Conservation (phyloP, 1,140 invertebrate species). For the Drosophila carrolli region DNA sequence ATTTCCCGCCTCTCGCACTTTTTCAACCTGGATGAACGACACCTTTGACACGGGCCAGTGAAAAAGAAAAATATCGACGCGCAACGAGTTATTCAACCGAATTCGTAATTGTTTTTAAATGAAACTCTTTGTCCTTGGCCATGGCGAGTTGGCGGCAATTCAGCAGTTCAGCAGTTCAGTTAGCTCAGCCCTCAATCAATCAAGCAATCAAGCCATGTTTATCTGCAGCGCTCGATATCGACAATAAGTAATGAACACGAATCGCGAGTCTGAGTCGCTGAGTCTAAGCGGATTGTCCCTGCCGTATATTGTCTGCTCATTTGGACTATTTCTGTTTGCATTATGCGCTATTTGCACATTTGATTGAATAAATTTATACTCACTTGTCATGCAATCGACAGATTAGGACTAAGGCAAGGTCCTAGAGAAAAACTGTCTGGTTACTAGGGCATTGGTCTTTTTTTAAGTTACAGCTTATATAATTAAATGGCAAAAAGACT, state of each 20-base stretch:
- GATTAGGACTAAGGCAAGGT: slow-evolving; percentile 53
- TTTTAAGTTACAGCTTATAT: background rate
- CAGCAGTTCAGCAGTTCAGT: slow-evolving; percentile 49
- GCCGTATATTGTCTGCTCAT: slow-evolving; percentile 40
- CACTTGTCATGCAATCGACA: slow-evolving; percentile 73
- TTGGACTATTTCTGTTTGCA: slow-evolving; percentile 49
- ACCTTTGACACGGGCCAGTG: slow-evolving; percentile 67
- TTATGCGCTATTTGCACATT: slow-evolving; percentile 54
- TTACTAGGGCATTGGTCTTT: background rate
- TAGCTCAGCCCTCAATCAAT: slow-evolving; percentile 22
- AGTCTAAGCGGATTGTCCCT: slow-evolving; percentile 14
- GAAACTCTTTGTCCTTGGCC: slow-evolving; percentile 63
- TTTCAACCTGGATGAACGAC: slow-evolving; percentile 52
- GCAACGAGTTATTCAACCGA: slow-evolving; percentile 48
- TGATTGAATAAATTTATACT: slow-evolving; percentile 69
- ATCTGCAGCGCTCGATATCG: slow-evolving; percentile 45
- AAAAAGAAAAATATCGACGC: slow-evolving; percentile 42
- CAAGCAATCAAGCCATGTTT: slow-evolving; percentile 49
- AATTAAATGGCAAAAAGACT: background rate
- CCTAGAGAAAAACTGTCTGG: background rate
- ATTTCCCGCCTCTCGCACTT: background rate
- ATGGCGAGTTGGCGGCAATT: slow-evolving; percentile 22
- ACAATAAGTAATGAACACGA: slow-evolving; percentile 64
- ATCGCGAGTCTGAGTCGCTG: slow-evolving; percentile 19
- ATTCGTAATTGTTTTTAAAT: slow-evolving; percentile 74